A percentile compares a stretch with the other conserved stretches of the same genome.
Conservation (phyloP, 1,140 invertebrate genomes). For the Delia radicum region DNA sequence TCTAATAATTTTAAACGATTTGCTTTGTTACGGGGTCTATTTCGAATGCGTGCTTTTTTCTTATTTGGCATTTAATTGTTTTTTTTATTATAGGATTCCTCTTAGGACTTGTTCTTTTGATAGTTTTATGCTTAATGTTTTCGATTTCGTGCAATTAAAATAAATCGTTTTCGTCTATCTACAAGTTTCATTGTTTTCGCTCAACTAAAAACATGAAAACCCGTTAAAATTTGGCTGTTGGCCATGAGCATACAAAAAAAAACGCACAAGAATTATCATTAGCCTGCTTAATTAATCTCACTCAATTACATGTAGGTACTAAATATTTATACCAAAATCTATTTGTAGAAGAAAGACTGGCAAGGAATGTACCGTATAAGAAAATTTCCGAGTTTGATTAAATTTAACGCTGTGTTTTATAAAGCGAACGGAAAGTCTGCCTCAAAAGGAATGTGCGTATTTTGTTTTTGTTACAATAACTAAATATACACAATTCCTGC, state of each 20-base stretch:
- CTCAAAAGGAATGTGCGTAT: too few relatives aligned
- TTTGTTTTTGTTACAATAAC: too few relatives aligned
- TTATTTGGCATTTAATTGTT: slow-evolving; percentile 30
- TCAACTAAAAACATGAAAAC: not conserved
- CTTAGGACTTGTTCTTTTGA: slow-evolving; percentile 3
- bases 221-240: not conserved
- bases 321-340: too few relatives aligned
- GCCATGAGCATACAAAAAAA: not conserved
- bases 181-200: not conserved
- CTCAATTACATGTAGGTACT: too few relatives aligned
- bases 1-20: slow-evolving; percentile 30
- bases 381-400: too few relatives aligned
- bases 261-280: not conserved
- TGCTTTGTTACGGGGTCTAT: slow-evolving; percentile 47
- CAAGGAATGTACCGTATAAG: too few relatives aligned
- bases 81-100: not conserved
- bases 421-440: too few relatives aligned
- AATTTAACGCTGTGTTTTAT: too few relatives aligned
- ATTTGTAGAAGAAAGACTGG: too few relatives aligned
- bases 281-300: not conserved
- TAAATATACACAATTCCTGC: too few relatives aligned
- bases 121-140: not conserved
- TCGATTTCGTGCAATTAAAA: not conserved
- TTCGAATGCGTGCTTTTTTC: slow-evolving; percentile 45
- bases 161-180: not conserved